Conservation (phyloP, 2,113 vertebrate species). For the Dolichotis patagonum region DNA sequence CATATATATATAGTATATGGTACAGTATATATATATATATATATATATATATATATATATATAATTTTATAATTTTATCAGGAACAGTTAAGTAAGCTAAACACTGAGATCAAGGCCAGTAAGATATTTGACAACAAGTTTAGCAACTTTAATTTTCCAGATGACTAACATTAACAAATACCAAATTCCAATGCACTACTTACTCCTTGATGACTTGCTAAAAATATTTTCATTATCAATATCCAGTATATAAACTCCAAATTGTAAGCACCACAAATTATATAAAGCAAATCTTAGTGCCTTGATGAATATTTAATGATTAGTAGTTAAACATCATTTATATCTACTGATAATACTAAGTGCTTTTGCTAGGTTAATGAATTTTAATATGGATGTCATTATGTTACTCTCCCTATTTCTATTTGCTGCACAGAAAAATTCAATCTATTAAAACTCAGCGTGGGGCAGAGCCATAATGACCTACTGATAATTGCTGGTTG, state of each 20-base stretch:
- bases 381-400: conserved; percentile 65
- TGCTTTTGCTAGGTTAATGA: conserved; percentile 67
- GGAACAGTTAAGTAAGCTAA: neutral
- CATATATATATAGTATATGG: neutral
- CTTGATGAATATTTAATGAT: conserved; percentile 36
- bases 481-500: conserved; percentile 46
- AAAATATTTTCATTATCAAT: conserved; percentile 25
- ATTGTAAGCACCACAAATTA: neutral
- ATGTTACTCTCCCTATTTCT: conserved; percentile 9
- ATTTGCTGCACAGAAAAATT: conserved; percentile 27
- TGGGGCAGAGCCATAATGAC: conserved; percentile 4
- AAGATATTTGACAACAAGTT: neutral
- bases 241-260: neutral
- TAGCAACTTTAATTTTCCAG: conserved; percentile 25
- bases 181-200: neutral
- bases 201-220: neutral
- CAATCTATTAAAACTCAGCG: conserved; percentile 36
- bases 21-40: neutral
- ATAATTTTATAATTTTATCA: neutral
- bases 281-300: conserved; percentile 44
- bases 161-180: neutral
- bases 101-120: neutral
- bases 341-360: conserved; percentile 21
- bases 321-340: conserved; percentile 17
- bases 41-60: neutral